Conservation (phyloP, 2,797 vertebrate species). For the Myripristis murdjan region DNA sequence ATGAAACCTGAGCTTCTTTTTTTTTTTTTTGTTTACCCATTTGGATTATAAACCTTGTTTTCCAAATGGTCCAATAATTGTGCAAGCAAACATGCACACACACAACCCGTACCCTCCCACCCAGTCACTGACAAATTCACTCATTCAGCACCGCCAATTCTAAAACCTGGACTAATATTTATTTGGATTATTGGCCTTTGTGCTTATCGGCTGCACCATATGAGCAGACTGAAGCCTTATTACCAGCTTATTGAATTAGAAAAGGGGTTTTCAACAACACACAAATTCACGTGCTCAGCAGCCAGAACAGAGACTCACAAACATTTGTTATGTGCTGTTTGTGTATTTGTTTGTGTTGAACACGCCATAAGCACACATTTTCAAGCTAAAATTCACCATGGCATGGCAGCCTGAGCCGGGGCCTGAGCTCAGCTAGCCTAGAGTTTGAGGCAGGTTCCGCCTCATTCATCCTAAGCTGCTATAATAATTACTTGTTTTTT, state of each 20-base stretch:
- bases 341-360: constrained; percentile 2
- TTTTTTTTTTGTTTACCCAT: constrained; percentile 58
- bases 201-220: constrained; percentile 77
- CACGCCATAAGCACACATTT: constrained; percentile 55
- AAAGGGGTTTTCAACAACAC: constrained; percentile 55
- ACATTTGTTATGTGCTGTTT: constrained; percentile 33
- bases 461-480: constrained; percentile 52
- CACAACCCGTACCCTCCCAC: constrained; percentile 21
- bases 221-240: constrained; percentile 77
- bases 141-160: constrained; percentile 64
- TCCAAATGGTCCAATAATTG: constrained; percentile 56
- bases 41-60: constrained; percentile 70
- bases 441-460: constrained; percentile 40
- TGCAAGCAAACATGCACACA: constrained; percentile 47
- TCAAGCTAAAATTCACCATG: constrained; percentile 21
- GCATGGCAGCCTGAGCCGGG: constrained; percentile 4
- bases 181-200: constrained; percentile 79
- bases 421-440: constrained; percentile 35
- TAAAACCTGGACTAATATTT: constrained; percentile 79
- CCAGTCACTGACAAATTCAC: constrained; percentile 28
- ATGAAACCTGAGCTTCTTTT: constrained; percentile 39
- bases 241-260: constrained; percentile 71
- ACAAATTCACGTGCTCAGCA: constrained; percentile 40
- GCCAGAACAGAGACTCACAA: constrained; percentile 51
- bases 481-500: constrained; percentile 42